Conservation (phyloP, 2,797 vertebrate genomes). For the Pipistrellus pipistrellus region DNA sequence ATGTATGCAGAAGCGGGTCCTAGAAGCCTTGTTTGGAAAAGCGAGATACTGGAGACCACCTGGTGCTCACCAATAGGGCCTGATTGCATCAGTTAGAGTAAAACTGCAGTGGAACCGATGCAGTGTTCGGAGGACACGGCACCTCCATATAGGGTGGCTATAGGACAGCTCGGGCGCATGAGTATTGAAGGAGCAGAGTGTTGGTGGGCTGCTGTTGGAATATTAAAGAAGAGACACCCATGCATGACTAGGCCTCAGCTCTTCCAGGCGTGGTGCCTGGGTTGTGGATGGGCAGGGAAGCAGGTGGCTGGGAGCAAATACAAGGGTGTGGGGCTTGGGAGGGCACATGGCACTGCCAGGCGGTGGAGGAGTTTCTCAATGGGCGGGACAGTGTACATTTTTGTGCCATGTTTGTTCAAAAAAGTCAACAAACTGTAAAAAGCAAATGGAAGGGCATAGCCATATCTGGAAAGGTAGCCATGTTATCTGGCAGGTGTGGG, state of each 20-base stretch:
- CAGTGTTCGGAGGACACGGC: accelerated
- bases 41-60: neutral
- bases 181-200: neutral
- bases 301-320: neutral
- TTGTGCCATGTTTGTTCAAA: neutral
- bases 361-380: too few species aligned
- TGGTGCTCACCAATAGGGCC: neutral
- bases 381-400: neutral
- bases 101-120: accelerated
- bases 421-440: neutral
- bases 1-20: neutral
- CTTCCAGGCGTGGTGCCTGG: neutral
- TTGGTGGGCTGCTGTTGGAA: neutral
- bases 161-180: accelerated
- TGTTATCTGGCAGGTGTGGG: neutral
- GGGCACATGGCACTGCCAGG: neutral
- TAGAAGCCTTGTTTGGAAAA: neutral
- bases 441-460: neutral
- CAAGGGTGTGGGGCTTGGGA: neutral
- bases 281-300: neutral
- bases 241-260: accelerated
- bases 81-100: neutral
- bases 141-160: accelerated
- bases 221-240: neutral
- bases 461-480: neutral